phyloP scores from a whole-genome alignment of 2,113 vertebrate species.

The Collichthys lucidus region DNA sequence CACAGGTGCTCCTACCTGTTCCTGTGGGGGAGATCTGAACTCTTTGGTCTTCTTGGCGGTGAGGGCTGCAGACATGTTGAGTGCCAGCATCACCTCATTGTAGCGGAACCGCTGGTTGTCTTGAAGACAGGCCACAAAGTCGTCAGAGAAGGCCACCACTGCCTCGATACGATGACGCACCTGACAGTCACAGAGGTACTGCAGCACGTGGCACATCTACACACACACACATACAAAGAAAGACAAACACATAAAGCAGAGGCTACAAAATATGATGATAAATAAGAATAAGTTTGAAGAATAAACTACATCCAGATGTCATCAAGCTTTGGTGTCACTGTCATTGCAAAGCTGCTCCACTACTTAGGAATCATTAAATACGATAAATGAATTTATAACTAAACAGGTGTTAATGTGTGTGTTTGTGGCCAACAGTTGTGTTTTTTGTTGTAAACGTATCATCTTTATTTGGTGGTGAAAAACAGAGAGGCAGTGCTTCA shows the following conservation, averaged over 20 bases:
- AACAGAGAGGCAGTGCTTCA: not conserved
- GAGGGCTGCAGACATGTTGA: slow-evolving; percentile 97
- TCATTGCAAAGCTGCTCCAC: not conserved
- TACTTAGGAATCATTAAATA: not conserved
- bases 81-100: slow-evolving; percentile 97
- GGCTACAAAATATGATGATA: not conserved
- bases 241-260: not conserved
- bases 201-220: slow-evolving; percentile 96
- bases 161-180: slow-evolving; percentile 96
- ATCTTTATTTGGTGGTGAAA: not conserved
- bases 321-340: not conserved
- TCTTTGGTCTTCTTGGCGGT: slow-evolving; percentile 97
- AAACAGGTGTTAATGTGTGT: not conserved
- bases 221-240: not conserved
- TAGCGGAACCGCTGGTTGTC: slow-evolving; percentile 97
- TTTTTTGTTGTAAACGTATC: not conserved
- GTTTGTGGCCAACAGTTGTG: not conserved
- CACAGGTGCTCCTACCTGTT: slow-evolving; percentile 86
- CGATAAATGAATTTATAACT: not conserved
- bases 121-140: slow-evolving; percentile 95
- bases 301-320: not conserved
- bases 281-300: not conserved
- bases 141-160: slow-evolving; percentile 95
- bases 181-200: slow-evolving; percentile 97
- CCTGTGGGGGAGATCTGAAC: slow-evolving; percentile 95